These are phyloP conservation scores for Clusia tigrina DNA, from an alignment of 2,888 invertebrate genomes.

Conservation along the genomic window DNA sequence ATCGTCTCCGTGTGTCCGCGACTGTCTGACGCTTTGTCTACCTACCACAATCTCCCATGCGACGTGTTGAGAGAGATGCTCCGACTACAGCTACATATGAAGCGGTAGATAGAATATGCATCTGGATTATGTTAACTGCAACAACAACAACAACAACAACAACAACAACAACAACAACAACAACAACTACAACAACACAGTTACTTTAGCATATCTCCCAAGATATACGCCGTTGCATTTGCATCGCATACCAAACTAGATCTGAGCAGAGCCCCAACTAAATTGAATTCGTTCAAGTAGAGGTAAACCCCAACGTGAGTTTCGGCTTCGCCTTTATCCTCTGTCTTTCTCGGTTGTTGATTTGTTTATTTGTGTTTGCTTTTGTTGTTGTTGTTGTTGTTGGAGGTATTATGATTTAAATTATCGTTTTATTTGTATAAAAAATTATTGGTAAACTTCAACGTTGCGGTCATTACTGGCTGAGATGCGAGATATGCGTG, in stretches of 20 bases:
- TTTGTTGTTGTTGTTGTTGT: not conserved
- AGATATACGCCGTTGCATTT: constrained; percentile 3
- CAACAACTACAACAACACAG: not conserved
- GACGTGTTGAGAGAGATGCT: no score
- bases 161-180: not conserved
- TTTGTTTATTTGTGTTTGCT: constrained; percentile 1
- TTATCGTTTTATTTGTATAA: not conserved
- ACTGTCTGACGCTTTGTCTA: no score
- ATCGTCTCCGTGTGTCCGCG: no score
- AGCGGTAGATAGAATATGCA: no score
- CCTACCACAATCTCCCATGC: not conserved
- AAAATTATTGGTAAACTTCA: not conserved
- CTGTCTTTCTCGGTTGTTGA: not conserved
- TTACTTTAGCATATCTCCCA: not conserved
- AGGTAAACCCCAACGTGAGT: constrained; percentile 12
- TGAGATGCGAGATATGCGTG: not conserved
- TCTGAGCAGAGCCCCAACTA: not conserved
- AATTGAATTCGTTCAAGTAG: constrained; percentile 11
- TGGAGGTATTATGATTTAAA: not conserved
- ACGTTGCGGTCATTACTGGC: not conserved
- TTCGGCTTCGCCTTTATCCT: not conserved
- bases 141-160: constrained; percentile 3
- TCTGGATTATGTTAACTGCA: constrained; percentile 6
- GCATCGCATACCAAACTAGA: not conserved
- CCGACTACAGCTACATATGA: not conserved